Evolutionary conservation across 2,113 vertebrate species (phyloP), one percentile per base, ranked within the genome.

Genomic region (Carassius auratus): DNA sequence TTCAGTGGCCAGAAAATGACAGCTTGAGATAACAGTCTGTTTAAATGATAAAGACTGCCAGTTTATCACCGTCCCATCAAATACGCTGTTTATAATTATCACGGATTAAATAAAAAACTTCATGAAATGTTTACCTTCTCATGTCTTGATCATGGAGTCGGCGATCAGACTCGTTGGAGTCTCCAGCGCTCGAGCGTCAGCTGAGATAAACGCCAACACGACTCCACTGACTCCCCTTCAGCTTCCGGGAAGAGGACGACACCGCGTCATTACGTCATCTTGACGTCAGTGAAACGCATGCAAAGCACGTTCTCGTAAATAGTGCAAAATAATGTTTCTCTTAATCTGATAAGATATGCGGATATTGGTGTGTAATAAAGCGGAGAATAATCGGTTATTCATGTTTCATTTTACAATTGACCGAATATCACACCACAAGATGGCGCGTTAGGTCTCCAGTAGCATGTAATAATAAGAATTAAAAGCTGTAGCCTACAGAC

Each of bases 161-260:
- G 52, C 12, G 55, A 38, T 13, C 30, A 45, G 15, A 10, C 38
- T 61, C 74, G 2, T 1, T 2, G 15, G 69, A 36, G 13, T 42
- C 81, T 73, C 64, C 75, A 6, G 36, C 64, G 61, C 81, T 59
- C 7, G 36, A 45, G 66, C 19, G 68, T 69, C 66, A 14, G 66
- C 81, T 33, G 81, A 52, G 23, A 8, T 12, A 42, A 83, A 83
- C 59, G 81, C 81, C 81, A 83, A 83, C 81, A 68, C 81, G 81
- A 83, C 81, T 73, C 81, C 81, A 57, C 81, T 73, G 68, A 57
- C 26, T 73, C 59, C 81, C 81, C 13, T 83, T 59, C 68, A 59
- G n/a, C 66, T 83, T 83, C 81, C 81, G 81, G 81, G 5, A 42
- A 38, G 68, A 73, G 42, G 81, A 81, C 52, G 21, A 19, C 68